These are phyloP conservation scores for Onychomys leucogaster DNA, from an alignment of 2,797 vertebrate genomes.

Conservation along the genomic window DNA sequence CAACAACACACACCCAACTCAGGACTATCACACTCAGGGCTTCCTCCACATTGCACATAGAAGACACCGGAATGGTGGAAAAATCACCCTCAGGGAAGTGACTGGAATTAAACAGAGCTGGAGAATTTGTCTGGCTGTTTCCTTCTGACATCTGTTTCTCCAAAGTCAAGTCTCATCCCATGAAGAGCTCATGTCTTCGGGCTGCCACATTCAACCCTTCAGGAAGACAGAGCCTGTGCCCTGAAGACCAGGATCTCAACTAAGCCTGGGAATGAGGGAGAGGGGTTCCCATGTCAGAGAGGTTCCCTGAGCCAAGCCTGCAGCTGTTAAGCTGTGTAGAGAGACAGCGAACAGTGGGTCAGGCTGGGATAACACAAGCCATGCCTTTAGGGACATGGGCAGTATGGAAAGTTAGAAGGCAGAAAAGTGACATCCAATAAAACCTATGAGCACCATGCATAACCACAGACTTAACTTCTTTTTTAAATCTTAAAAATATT, in stretches of 20 bases:
- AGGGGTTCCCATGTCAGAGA: background rate
- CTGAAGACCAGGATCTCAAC: background rate
- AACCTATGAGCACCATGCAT: background rate
- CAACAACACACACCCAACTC: background rate
- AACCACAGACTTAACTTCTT: background rate
- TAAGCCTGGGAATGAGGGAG: background rate
- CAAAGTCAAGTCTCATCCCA: background rate
- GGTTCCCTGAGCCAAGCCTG: background rate
- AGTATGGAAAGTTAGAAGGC: background rate
- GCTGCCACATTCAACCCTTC: background rate
- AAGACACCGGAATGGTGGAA: background rate
- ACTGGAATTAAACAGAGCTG: background rate
- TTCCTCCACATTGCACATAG: background rate
- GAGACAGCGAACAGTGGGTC: background rate
- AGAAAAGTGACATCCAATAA: no score
- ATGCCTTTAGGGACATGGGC: background rate
- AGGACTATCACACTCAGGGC: background rate
- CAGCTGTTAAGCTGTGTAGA: background rate
- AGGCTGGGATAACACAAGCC: background rate
- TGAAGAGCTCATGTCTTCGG: background rate
- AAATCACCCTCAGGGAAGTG: background rate
- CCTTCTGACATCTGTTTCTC: background rate
- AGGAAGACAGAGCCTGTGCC: background rate
- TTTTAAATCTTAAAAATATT: conserved; percentile 9
- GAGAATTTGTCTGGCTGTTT: background rate